Base-by-base conservation (phyloP, 2,797 vertebrate genomes). In the Siniperca scherzeri region DNA sequence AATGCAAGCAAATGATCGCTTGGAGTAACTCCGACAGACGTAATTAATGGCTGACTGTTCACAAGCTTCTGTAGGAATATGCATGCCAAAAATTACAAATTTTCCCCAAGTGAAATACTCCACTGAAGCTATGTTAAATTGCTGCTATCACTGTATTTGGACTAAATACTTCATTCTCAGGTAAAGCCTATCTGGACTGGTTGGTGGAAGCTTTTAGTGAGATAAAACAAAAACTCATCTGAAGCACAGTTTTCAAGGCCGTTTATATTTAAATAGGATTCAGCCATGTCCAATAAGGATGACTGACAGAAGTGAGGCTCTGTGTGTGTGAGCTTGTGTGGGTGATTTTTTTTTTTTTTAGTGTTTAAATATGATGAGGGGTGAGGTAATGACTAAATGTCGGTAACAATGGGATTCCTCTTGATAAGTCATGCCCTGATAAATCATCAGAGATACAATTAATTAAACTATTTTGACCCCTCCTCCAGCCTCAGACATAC, bases 21-120 rank as follows among this genome's bases (percentile, higher is more conserved):
- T 4, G 40, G 66, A 62, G 83, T 70, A 79, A 82, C 69, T 6
- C 72, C 81, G 88, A 74, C 87, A 65, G 83, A 64, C 19, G 8
- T 83, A 89, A 90, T 90, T 88, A 88, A 91, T 89, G 80, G 77
- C 61, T 14, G 79, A 71, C 70, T 72, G 68, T 79, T 89, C 83
- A 56, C 73, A 44, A 61, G 77, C 86, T 66, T 86, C 88, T 40
- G 65, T 38, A 56, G 74, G 36, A 89, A 70, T 16, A 30, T 33
- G 70, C 62, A 70, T 25, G 68, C 72, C 69, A 81, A 80, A 91
- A 80, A 80, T 70, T 62, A 78, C 73, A 84, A 87, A 90, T 80
- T 21, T 84, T 57, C 77, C 83, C 82, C 7, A 9, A 78, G 80
- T 89, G 78, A 82, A 83, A 72, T 38, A 57, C 65, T 77, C 67